A percentile compares a stretch with the other conserved stretches of the same genome.
These are phyloP conservation scores for Macrobrachium rosenbergii DNA, from an alignment of 1,140 invertebrate species.

Conservation along the genomic window DNA sequence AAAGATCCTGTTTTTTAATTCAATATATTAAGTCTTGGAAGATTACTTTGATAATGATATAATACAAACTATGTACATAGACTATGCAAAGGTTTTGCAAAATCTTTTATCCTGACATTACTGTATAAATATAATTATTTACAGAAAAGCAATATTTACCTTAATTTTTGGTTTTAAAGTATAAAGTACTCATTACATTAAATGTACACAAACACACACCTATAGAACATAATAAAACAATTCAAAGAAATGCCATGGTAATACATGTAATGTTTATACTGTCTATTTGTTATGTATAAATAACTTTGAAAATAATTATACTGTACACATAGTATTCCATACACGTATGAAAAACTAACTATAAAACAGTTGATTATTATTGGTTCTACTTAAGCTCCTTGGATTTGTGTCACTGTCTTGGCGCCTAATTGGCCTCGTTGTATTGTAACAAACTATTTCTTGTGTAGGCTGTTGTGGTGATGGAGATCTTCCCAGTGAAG, in stretches of 20 bases:
- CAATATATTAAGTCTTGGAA: no score
- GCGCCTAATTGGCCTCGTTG: slow-evolving; percentile 64
- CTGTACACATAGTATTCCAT: slow-evolving; percentile 3
- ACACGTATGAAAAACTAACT: slow-evolving; percentile 69
- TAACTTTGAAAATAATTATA: slow-evolving; percentile 19
- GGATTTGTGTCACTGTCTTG: slow-evolving; percentile 71
- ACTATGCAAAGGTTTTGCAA: no score
- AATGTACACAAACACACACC: slow-evolving; percentile 15
- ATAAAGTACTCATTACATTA: slow-evolving; percentile 2
- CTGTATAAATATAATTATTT: background rate
- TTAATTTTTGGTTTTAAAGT: slow-evolving; percentile 11
- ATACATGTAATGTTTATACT: background rate
- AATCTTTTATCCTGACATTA: no score
- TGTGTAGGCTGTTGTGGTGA: slow-evolving; percentile 65
- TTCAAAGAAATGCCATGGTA: background rate
- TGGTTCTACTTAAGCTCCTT: slow-evolving; percentile 71
- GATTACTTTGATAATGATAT: no score
- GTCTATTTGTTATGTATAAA: background rate
- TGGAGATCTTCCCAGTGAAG: slow-evolving; percentile 66
- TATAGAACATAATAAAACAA: slow-evolving; percentile 6
- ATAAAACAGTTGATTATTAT: slow-evolving; percentile 76
- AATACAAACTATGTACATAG: no score
- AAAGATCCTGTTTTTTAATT: no score
- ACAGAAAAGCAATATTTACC: background rate
- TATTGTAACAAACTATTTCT: slow-evolving; percentile 67